A percentile compares a stretch with the other conserved stretches of the same genome.
These are phyloP conservation scores for Atherinomorus stipes DNA, from an alignment of 2,113 vertebrate genomes.

Conservation along the genomic window DNA sequence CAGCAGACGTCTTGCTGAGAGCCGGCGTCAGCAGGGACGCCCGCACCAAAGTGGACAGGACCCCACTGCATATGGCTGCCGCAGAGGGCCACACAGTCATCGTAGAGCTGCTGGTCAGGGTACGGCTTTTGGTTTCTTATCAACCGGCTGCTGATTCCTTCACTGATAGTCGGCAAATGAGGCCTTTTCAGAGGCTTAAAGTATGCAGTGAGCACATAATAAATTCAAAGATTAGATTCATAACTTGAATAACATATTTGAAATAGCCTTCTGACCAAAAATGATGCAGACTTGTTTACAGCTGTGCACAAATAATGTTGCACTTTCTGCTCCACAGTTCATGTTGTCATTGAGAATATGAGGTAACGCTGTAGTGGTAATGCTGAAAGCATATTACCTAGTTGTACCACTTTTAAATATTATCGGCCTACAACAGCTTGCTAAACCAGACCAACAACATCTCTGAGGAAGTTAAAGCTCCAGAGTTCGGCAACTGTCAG, in stretches of 20 bases:
- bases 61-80: slow-evolving; percentile 93
- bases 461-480: no score
- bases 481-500: no score
- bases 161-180: no score
- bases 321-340: no score
- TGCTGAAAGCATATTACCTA: background rate
- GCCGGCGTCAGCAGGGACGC: slow-evolving; percentile 94
- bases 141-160: no score
- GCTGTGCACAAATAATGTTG: no score
- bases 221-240: background rate
- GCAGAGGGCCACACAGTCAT: slow-evolving; percentile 88
- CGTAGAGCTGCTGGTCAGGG: slow-evolving; percentile 91
- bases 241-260: background rate
- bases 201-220: background rate
- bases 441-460: background rate
- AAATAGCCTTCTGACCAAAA: no score
- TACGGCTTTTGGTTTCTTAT: background rate
- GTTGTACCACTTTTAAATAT: background rate
- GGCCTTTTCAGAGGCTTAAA: no score
- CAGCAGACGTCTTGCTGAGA: slow-evolving; percentile 91
- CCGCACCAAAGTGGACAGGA: slow-evolving; percentile 94
- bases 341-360: no score
- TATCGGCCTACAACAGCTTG: background rate
- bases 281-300: no score
- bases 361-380: no score